These are phyloP conservation scores for Tympanoctomys barrerae DNA, from an alignment of 2,797 vertebrate species.

Conservation along the genomic window DNA sequence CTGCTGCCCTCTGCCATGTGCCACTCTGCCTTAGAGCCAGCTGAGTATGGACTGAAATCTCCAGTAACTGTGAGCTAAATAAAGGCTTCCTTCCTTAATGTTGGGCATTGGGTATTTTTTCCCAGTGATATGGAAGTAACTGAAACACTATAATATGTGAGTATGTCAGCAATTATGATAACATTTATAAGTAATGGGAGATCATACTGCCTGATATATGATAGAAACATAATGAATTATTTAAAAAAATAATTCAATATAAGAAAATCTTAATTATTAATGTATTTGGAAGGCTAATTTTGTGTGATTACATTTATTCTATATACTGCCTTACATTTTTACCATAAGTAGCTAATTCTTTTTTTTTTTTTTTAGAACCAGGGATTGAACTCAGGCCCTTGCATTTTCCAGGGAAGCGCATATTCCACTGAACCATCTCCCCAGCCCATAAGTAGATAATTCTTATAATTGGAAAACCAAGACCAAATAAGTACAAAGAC, in stretches of 20 bases:
- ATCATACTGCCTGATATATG: background rate
- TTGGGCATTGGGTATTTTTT: too few species aligned
- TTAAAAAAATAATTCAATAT: background rate
- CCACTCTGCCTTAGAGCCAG: too few species aligned
- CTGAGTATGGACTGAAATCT: too few species aligned
- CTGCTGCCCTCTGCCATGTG: too few species aligned
- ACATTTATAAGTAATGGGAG: background rate
- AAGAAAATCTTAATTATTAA: background rate
- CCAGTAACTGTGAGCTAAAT: too few species aligned
- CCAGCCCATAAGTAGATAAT: background rate
- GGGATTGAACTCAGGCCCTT: too few species aligned
- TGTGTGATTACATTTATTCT: background rate
- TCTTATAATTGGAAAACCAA: background rate
- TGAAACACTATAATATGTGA: background rate
- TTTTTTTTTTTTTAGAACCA: too few species aligned
- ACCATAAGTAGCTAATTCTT: background rate
- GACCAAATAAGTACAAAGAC: background rate
- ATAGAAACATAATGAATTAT: background rate
- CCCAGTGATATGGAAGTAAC: too few species aligned
- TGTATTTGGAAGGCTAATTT: constrained; percentile 1
- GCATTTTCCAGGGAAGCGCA: too few species aligned
- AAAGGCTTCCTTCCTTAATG: too few species aligned
- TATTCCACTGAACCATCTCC: too few species aligned
- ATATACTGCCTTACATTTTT: background rate
- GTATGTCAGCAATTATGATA: background rate